These are phyloP conservation scores for Parochlus steinenii DNA, from an alignment of 2,888 invertebrate genomes.

Conservation along the genomic window DNA sequence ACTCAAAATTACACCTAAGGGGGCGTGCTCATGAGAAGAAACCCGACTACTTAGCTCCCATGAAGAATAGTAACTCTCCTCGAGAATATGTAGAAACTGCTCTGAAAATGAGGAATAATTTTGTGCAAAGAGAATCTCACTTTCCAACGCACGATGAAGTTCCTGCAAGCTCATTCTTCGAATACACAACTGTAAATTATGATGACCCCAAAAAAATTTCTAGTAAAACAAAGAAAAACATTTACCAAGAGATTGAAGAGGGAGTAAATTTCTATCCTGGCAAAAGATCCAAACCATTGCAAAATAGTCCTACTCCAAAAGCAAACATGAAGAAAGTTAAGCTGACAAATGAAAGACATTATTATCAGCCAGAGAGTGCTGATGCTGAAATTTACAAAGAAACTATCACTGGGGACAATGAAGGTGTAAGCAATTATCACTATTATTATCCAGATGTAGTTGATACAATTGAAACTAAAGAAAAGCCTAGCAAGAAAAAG, in stretches of 20 bases:
- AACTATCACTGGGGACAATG: slow-evolving; percentile 2
- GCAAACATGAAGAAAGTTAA: no score
- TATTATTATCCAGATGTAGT: slow-evolving; percentile 8
- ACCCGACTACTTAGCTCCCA: no score
- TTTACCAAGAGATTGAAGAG: neutral
- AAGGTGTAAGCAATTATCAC: slow-evolving; percentile 4
- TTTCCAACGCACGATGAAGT: no score
- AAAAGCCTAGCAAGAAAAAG: neutral
- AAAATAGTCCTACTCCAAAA: no score
- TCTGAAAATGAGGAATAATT: no score
- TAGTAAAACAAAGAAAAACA: neutral
- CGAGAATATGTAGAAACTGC: no score
- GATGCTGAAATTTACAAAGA: slow-evolving; percentile 3
- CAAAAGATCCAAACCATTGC: slow-evolving; percentile 5
- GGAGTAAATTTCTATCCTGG: slow-evolving; percentile 5
- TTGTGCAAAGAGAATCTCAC: no score
- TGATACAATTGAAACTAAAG: neutral
- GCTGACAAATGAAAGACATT: no score
- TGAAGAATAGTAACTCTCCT: no score
- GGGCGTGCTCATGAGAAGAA: no score
- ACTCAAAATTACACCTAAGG: no score
- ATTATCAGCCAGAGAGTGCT: slow-evolving; percentile 7
- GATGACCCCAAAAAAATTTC: neutral
- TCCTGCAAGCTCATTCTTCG: neutral
- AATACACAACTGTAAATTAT: neutral